Conservation (phyloP, 2,888 invertebrate genomes). For the Marasmarcha lunaedactyla region DNA sequence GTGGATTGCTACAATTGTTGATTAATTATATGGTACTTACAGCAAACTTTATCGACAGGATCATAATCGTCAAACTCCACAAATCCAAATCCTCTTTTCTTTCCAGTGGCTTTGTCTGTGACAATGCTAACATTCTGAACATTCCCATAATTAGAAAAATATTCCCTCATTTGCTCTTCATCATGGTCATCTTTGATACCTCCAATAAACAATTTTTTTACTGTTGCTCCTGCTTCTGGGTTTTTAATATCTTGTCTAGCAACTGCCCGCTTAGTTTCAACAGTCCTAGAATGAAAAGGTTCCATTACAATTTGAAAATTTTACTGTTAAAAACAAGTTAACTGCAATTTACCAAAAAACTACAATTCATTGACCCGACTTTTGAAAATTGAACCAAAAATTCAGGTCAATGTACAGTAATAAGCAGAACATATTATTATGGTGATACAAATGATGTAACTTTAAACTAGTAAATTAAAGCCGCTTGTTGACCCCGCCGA, state of each 20-base stretch:
- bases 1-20: conserved; percentile 27
- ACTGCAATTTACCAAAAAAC: background rate
- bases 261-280: conserved; percentile 97
- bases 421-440: no score
- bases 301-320: conserved; percentile 1
- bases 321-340: conserved; percentile 2
- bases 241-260: conserved; percentile 92
- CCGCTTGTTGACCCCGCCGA: conserved; percentile 47
- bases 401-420: no score
- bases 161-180: conserved; percentile 88
- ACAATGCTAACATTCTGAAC: conserved; percentile 90
- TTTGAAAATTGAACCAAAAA: no score
- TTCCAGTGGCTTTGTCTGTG: conserved; percentile 92
- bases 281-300: conserved; percentile 80
- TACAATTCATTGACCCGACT: background rate
- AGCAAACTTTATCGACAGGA: conserved; percentile 95
- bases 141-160: conserved; percentile 85
- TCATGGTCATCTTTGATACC: conserved; percentile 95
- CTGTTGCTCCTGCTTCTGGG: conserved; percentile 93
- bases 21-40: conserved; percentile 72
- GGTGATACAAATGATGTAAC: no score
- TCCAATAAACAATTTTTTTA: conserved; percentile 95
- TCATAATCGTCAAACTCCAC: conserved; percentile 98
- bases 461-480: no score
- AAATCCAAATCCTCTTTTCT: conserved; percentile 96